These are phyloP conservation scores for Tapirus indicus DNA, from an alignment of 2,797 vertebrate species.

Conservation along the genomic window DNA sequence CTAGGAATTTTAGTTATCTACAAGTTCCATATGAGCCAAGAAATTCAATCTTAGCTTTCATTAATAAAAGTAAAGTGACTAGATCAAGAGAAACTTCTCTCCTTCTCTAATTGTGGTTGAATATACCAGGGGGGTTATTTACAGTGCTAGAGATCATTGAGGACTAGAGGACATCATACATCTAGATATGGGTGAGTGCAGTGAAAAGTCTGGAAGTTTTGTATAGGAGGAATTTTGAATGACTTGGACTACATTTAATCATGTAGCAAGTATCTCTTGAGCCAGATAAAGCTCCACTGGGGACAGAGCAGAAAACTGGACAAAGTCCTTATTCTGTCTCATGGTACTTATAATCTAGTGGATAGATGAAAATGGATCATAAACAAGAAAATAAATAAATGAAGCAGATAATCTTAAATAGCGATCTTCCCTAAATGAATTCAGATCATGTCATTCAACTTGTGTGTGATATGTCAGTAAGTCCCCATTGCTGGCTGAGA, in stretches of 20 bases:
- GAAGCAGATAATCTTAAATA: background rate
- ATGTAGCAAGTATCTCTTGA: background rate
- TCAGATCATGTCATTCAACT: background rate
- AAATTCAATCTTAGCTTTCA: background rate
- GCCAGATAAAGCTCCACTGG: background rate
- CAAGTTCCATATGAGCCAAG: background rate
- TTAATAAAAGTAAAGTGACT: background rate
- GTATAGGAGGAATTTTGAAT: background rate
- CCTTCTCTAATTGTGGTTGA: background rate
- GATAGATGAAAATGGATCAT: background rate
- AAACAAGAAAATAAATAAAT: background rate
- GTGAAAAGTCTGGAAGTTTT: background rate
- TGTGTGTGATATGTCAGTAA: background rate
- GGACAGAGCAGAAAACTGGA: background rate
- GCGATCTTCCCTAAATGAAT: background rate
- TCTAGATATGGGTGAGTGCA: background rate
- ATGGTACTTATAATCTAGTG: background rate
- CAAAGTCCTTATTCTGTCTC: background rate
- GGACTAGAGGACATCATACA: background rate
- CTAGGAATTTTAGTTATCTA: background rate
- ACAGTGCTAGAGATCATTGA: background rate
- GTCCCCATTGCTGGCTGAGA: background rate
- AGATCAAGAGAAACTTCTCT: background rate
- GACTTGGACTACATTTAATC: background rate
- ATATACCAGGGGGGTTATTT: background rate